These are phyloP conservation scores for Ophion costatus DNA, from an alignment of 2,888 invertebrate species.

Conservation along the genomic window DNA sequence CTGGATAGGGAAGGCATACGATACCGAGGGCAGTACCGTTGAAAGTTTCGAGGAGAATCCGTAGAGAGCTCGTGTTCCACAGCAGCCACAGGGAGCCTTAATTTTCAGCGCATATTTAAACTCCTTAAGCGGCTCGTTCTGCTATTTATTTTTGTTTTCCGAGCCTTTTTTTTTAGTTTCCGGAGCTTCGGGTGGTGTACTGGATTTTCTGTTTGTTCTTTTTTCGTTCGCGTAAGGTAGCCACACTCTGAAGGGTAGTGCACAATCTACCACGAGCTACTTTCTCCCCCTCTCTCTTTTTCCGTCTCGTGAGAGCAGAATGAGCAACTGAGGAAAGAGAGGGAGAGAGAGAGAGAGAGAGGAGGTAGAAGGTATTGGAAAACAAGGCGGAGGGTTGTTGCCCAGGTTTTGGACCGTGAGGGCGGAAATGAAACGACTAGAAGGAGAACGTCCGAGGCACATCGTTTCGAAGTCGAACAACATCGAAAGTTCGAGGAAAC, in stretches of 20 bases:
- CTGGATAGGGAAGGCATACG: conserved; percentile 25
- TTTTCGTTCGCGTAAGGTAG: conserved; percentile 11
- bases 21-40: conserved; percentile 48
- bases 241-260: conserved; percentile 31
- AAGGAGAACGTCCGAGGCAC: conserved; percentile 41
- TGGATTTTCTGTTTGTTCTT: conserved; percentile 27
- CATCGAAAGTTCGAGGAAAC: conserved; percentile 56
- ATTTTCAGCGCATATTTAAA: conserved; percentile 78
- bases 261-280: conserved; percentile 47
- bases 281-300: conserved; percentile 13
- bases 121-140: conserved; percentile 74
- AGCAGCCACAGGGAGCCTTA: conserved; percentile 70
- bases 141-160: conserved; percentile 55
- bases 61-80: conserved; percentile 40
- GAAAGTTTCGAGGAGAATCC: conserved; percentile 59
- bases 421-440: conserved; percentile 76
- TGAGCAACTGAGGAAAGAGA: conserved; percentile 13
- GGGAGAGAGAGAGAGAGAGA: conserved; percentile 13
- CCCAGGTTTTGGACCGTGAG: conserved; percentile 71
- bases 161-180: conserved; percentile 29
- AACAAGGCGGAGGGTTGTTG: conserved; percentile 1
- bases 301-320: conserved; percentile 15
- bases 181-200: conserved; percentile 23
- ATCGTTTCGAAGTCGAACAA: conserved; percentile 50
- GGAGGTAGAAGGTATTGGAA: not conserved